Evolutionary conservation across 2,888 invertebrate species (phyloP), one percentile per base, ranked within the genome.

Genomic region (Eristalis tenax): DNA sequence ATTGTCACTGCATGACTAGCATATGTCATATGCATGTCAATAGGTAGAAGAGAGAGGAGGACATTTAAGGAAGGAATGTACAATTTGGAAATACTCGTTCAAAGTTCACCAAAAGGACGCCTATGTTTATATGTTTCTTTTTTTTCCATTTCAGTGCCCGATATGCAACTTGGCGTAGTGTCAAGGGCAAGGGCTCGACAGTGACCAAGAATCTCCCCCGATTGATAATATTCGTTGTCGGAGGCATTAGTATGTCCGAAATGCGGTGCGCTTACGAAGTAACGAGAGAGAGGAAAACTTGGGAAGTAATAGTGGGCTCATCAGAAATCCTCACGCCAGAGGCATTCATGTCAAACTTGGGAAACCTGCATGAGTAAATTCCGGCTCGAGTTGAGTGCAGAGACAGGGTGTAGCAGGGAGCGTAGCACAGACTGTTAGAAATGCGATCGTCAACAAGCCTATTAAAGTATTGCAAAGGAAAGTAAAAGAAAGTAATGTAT

Each of bases 121-220:
- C n/a, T n/a, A n/a, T 22, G 43, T 5, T 43, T 15, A 15, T 8
- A 13, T 38, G 13, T 10, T 13, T 38, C n/a, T n/a, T 15, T 56
- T 68, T 65, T 15, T 56, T 68, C 59, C 18, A 50, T 59, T 86
- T 63, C 92, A 99, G 99, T 93, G 98, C 97, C 28, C 96, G 99
- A 57, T 99, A 99, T 92, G 99, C 99, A 15, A 99, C 99, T 91
- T 99, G 99, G 99, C 99, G 99, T 93, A 99, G 99, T 94, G 99
- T 99, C 90, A 98, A 99, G 91, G 97, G 98, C 15, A 97, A 97
- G 91, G 96, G 5, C 8, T 8, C 5, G 32, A 26, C 97, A 90
- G 97, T 98, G 38, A 96, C 98, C 85, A 98, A 98, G 93, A 98
- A 98, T 92, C 98, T 99, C 23, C 99, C 99, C 38, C 96, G 99